Conservation (phyloP, 1,140 invertebrate genomes). For the Lepidostoma basale region DNA sequence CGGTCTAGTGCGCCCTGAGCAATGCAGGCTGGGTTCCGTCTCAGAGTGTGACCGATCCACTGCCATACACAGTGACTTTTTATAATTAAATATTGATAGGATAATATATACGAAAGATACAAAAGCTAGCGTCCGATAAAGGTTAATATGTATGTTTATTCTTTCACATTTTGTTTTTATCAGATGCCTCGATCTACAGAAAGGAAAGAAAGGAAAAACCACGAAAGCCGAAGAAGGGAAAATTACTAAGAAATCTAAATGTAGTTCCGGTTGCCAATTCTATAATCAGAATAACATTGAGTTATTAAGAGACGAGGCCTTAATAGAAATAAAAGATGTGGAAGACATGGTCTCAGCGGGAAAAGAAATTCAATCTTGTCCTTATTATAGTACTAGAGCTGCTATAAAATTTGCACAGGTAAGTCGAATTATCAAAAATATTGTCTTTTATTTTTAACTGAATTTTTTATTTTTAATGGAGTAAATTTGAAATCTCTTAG, state of each 20-base stretch:
- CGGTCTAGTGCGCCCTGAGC: no score
- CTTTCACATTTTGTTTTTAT: conserved; percentile 1
- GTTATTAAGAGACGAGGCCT: conserved; percentile 67
- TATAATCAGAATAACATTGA: conserved; percentile 70
- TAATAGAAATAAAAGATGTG: conserved; percentile 82
- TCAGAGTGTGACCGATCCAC: no score
- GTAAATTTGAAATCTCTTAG: no score
- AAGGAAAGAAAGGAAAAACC: conserved; percentile 66
- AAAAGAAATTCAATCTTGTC: conserved; percentile 78
- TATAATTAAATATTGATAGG: no score
- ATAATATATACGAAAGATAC: no score
- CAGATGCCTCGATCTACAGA: conserved; percentile 86
- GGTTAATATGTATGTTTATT: no score
- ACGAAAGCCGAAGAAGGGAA: conserved; percentile 67
- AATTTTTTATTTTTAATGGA: neutral
- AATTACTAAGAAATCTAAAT: conserved; percentile 66
- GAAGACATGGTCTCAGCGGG: conserved; percentile 82
- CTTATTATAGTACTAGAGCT: conserved; percentile 87
- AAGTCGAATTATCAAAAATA: conserved; percentile 15
- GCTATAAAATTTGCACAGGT: conserved; percentile 82
- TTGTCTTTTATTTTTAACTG: neutral
- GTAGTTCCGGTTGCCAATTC: conserved; percentile 69
- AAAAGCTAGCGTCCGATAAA: no score
- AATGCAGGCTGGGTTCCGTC: no score
- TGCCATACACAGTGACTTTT: no score